Percentiles rank a stretch among this genome's conserved stretches.
phyloP scores from a whole-genome alignment of 2,113 vertebrate genomes.

The Pandion haliaetus region DNA sequence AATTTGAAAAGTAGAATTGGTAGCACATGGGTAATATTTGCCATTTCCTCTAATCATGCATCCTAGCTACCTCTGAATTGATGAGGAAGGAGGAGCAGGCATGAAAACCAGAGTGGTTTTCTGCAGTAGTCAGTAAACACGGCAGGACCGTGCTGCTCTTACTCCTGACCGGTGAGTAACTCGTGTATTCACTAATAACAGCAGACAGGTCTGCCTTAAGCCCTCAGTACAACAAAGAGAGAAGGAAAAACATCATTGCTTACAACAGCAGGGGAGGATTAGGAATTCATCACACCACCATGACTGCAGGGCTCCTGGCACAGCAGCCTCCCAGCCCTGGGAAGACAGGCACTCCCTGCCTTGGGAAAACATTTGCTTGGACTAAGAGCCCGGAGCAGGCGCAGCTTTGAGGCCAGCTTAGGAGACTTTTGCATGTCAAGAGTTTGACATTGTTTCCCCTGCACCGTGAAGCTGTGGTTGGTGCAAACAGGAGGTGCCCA shows the following conservation, averaged over 20 bases:
- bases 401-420: rapidly evolving
- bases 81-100: background rate
- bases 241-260: background rate
- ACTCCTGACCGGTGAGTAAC: rapidly evolving
- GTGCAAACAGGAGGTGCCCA: background rate
- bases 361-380: rapidly evolving
- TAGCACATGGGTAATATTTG: background rate
- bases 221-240: background rate
- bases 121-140: background rate
- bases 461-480: rapidly evolving
- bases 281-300: background rate
- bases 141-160: rapidly evolving
- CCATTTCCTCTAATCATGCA: background rate
- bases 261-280: background rate
- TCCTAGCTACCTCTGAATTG: background rate
- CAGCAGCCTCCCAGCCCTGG: rapidly evolving
- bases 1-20: background rate
- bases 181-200: background rate
- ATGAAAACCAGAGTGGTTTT: background rate
- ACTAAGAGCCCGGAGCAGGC: background rate
- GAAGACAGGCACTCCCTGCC: background rate
- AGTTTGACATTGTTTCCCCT: too few species aligned
- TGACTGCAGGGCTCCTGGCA: background rate
- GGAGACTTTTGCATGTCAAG: background rate
- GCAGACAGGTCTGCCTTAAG: background rate